Conservation (phyloP, 1,140 invertebrate species). For the Notospermus geniculatus region DNA sequence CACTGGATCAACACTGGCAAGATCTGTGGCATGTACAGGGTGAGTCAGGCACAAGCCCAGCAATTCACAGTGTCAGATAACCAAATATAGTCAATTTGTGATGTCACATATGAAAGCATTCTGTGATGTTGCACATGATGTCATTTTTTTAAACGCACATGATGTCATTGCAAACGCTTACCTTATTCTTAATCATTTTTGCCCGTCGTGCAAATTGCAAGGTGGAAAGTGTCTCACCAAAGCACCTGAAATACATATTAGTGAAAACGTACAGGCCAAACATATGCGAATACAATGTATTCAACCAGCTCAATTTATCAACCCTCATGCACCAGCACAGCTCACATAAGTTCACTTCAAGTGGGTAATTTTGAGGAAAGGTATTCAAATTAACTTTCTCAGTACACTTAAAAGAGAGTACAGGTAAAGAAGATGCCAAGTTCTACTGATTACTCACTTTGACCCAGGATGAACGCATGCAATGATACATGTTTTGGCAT, state of each 20-base stretch:
- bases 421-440: neutral
- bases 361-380: no score
- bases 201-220: constrained; percentile 49
- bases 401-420: constrained; percentile 6
- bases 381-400: no score
- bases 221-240: constrained; percentile 52
- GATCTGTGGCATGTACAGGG: no score
- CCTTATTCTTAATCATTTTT: constrained; percentile 54
- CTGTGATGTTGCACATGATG: neutral
- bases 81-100: no score
- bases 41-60: no score
- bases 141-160: neutral
- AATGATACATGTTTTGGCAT: constrained; percentile 83
- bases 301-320: no score
- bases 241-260: constrained; percentile 36
- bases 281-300: no score
- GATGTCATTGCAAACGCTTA: constrained; percentile 9
- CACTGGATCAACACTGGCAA: no score
- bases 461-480: constrained; percentile 52
- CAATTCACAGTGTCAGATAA: no score
- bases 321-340: no score
- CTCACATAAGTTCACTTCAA: no score
- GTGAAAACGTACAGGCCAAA: constrained; percentile 6
- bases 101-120: no score
- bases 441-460: constrained; percentile 31